phyloP scores from a whole-genome alignment of 2,113 vertebrate species.

The Eolophus roseicapilla region DNA sequence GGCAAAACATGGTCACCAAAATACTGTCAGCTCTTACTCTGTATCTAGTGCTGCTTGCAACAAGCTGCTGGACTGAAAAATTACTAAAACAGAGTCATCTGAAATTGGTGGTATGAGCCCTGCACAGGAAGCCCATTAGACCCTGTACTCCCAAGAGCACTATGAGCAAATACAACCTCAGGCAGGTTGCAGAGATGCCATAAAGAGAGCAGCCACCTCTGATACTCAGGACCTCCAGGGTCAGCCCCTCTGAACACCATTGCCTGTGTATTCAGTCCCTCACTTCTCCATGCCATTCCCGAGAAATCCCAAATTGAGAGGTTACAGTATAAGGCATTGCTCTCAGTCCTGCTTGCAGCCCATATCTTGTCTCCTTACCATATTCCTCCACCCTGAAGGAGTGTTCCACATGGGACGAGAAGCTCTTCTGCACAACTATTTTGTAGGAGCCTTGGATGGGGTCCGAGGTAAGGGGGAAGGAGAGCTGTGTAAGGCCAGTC shows the following conservation, averaged over 20 bases:
- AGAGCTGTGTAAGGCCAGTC: conserved; percentile 63
- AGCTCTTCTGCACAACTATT: conserved; percentile 58
- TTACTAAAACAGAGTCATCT: not conserved
- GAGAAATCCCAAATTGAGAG: not conserved
- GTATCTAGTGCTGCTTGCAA: not conserved
- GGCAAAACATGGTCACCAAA: not conserved
- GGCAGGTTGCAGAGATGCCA: not conserved
- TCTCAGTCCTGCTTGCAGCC: not conserved
- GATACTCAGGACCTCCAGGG: not conserved
- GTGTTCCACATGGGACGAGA: not conserved
- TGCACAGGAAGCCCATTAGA: not conserved
- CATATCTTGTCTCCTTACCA: conserved; percentile 52
- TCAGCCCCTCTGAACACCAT: not conserved
- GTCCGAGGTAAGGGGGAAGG: conserved; percentile 70
- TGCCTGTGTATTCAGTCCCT: not conserved
- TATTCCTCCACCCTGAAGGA: conserved; percentile 73
- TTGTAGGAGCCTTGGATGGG: conserved; percentile 71
- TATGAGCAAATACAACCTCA: not conserved
- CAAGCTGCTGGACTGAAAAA: not conserved
- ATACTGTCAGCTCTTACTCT: not conserved
- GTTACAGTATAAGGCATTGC: not conserved
- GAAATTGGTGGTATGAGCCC: not conserved
- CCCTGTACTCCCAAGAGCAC: not conserved
- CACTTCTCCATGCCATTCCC: not conserved
- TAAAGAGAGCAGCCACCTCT: not conserved